These are phyloP conservation scores for Apogon hyalosoma DNA, from an alignment of 2,797 vertebrate species.

Conservation along the genomic window DNA sequence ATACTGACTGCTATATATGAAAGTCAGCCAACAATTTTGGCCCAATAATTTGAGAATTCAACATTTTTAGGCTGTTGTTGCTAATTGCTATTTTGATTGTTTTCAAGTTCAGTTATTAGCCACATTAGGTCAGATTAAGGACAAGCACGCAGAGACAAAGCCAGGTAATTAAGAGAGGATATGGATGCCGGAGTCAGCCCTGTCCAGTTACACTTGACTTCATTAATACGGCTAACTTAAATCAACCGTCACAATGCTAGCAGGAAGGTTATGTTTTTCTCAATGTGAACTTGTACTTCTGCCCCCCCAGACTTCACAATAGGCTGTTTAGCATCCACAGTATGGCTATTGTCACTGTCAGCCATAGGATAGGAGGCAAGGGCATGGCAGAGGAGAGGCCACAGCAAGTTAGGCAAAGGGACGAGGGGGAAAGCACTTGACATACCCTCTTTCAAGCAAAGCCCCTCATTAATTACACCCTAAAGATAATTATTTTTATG, in stretches of 20 bases:
- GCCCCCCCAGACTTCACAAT: slow-evolving; percentile 71
- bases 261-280: slow-evolving; percentile 76
- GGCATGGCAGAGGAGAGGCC: slow-evolving; percentile 76
- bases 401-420: slow-evolving; percentile 29
- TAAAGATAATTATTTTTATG: slow-evolving; percentile 84
- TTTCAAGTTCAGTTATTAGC: slow-evolving; percentile 79
- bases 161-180: slow-evolving; percentile 79
- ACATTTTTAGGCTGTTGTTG: slow-evolving; percentile 62
- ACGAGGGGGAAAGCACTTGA: slow-evolving; percentile 62
- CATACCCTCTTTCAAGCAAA: slow-evolving; percentile 67
- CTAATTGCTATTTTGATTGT: slow-evolving; percentile 82
- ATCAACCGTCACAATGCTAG: slow-evolving; percentile 79
- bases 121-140: slow-evolving; percentile 85
- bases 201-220: slow-evolving; percentile 71
- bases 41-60: slow-evolving; percentile 59
- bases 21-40: slow-evolving; percentile 36
- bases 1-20: slow-evolving; percentile 12
- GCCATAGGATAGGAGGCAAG: slow-evolving; percentile 79
- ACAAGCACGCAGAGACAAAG: slow-evolving; percentile 77
- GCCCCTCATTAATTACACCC: slow-evolving; percentile 78
- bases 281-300: slow-evolving; percentile 84
- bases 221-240: slow-evolving; percentile 77
- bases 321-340: slow-evolving; percentile 83
- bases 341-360: slow-evolving; percentile 83
- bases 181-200: slow-evolving; percentile 49